Percentiles rank a stretch among this genome's conserved stretches.
These are phyloP conservation scores for Cnemophilus loriae DNA, from an alignment of 2,113 vertebrate species.

Conservation along the genomic window DNA sequence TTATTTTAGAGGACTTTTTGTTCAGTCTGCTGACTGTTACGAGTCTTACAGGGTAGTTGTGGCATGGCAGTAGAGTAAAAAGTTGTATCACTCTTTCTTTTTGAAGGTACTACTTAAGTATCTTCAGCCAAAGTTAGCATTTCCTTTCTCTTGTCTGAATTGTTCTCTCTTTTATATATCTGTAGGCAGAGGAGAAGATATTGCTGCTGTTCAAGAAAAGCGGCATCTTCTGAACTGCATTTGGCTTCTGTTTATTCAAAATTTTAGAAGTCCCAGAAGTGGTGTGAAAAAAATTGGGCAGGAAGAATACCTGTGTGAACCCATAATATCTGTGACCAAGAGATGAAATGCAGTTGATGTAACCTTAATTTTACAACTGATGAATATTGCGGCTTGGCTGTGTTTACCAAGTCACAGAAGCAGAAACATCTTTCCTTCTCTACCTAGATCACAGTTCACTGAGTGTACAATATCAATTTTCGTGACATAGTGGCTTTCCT, in stretches of 20 bases:
- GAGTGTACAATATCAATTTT: neutral
- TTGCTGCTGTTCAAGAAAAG: neutral
- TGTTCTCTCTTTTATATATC: neutral
- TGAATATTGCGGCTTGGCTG: neutral
- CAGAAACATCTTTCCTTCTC: neutral
- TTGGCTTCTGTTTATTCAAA: neutral
- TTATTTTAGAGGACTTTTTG: neutral
- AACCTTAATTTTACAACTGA: neutral
- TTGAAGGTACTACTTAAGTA: neutral
- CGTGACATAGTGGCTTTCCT: neutral
- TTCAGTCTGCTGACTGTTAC: neutral
- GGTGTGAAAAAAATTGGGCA: neutral
- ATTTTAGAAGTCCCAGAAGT: neutral
- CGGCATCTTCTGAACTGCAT: neutral
- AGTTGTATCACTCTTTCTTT: neutral
- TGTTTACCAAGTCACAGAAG: neutral
- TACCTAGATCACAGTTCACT: neutral
- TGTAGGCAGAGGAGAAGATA: neutral
- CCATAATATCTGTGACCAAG: neutral
- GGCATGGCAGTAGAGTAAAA: neutral
- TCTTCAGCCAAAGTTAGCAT: neutral
- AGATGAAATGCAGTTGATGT: neutral
- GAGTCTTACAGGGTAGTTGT: neutral
- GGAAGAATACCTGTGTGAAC: neutral
- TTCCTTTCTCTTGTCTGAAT: neutral